Base-by-base conservation (phyloP, 2,888 invertebrate genomes). In the Andrena dorsata region DNA sequence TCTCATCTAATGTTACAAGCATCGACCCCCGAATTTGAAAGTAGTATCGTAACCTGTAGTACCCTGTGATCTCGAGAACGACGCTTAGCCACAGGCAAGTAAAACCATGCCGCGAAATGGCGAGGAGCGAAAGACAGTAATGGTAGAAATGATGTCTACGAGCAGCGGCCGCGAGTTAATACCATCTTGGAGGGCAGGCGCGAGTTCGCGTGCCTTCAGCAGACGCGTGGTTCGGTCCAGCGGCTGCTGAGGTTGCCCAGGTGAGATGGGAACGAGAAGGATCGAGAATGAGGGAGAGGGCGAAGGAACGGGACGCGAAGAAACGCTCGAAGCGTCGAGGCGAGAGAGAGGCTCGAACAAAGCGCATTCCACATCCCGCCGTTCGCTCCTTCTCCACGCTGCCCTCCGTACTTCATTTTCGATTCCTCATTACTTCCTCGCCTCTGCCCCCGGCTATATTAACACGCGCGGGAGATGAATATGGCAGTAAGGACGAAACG, bases 311-410 rank as follows among this genome's bases (percentile, higher is more conserved):
- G 88, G 86, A 89, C 69, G 77, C 81, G 85, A 74, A 56, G 78
- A 82, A 86, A 80, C 85, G 81, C 83, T 72, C 73, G 74, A 61
- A 74, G 64, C 77, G 82, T 85, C 83, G 77, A 81, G 35, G 69
- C 75, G 86, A 89, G 86, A 84, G 87, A 90, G 89, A 91, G 74
- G 79, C 76, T 82, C 80, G 90, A 93, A 93, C 93, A 93, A 93
- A 93, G 93, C 90, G 83, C 92, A 93, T 93, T 93, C 92, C 91
- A 87, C 90, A 83, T 90, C 83, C 90, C 86, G 87, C 91, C 89
- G 91, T 92, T 92, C 92, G 92, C 92, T 91, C 87, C 91, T 89
- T 90, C 90, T 90, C 86, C 83, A 82, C 74, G 73, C 80, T 84
- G 80, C 83, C 84, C 90, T 84, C 82, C 72, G 86, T 86, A 89